Percentiles rank a stretch among this genome's conserved stretches.
Evolutionary conservation across 2,113 vertebrate genomes (phyloP).

Genomic region (Pachycephala philippinensis): DNA sequence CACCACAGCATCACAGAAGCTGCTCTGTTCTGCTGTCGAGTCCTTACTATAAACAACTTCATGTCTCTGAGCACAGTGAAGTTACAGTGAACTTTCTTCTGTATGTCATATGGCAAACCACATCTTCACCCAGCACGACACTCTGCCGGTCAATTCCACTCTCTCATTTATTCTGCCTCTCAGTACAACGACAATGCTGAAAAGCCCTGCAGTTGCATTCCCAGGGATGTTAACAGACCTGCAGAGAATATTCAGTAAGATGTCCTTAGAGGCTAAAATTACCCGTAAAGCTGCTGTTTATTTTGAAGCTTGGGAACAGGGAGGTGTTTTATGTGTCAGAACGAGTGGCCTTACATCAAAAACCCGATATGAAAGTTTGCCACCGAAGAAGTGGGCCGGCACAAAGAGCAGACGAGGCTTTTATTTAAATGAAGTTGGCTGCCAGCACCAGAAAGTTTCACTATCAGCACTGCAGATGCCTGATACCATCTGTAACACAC

Average conservation of each 20-base stretch:
- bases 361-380: not conserved
- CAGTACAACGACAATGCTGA: not conserved
- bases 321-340: not conserved
- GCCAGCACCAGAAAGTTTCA: slow-evolving; percentile 13
- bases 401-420: not conserved
- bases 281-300: not conserved
- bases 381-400: not conserved
- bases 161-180: not conserved
- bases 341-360: not conserved
- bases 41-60: not conserved
- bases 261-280: not conserved
- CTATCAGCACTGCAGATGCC: slow-evolving; percentile 40
- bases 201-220: not conserved
- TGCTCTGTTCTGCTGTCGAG: not conserved
- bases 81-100: not conserved
- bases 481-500: slow-evolving; percentile 45
- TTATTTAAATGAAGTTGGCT: slow-evolving; percentile 22
- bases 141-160: not conserved
- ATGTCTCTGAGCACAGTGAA: not conserved
- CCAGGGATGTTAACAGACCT: not conserved
- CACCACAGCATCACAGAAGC: not conserved
- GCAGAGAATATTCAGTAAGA: not conserved
- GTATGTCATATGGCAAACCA: not conserved
- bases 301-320: not conserved
- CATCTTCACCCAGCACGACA: not conserved